A percentile compares a stretch with the other conserved stretches of the same genome.
Evolutionary conservation across 2,888 invertebrate species (phyloP).

Genomic region (Apantesis nais): DNA sequence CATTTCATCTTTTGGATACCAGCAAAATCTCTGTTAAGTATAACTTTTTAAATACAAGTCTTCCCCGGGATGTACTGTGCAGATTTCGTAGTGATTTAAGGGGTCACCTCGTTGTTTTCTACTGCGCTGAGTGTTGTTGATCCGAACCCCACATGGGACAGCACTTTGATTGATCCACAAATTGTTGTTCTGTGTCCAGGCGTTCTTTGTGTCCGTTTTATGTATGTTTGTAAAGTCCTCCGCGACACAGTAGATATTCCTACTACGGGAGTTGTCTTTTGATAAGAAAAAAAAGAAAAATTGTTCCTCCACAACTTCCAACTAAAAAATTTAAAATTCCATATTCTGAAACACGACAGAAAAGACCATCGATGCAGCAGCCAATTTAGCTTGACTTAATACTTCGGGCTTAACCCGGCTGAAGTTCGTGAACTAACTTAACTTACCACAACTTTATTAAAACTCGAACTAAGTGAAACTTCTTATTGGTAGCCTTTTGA

Average conservation of each 20-base stretch:
- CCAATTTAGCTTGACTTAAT: slow-evolving; percentile 54
- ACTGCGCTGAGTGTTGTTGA: too few relatives aligned
- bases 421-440: slow-evolving; percentile 33
- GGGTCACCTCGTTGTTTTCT: too few relatives aligned
- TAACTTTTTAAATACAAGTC: slow-evolving; percentile 13
- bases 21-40: slow-evolving; percentile 11
- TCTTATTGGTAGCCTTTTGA: slow-evolving; percentile 53
- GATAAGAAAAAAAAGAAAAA: too few relatives aligned
- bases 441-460: slow-evolving; percentile 58
- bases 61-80: slow-evolving; percentile 9
- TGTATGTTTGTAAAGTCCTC: too few relatives aligned
- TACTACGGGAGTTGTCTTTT: too few relatives aligned
- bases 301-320: slow-evolving; percentile 16
- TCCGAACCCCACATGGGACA: too few relatives aligned
- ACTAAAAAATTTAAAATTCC: slow-evolving; percentile 27
- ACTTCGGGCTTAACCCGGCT: slow-evolving; percentile 48
- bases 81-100: too few relatives aligned
- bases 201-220: too few relatives aligned
- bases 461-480: slow-evolving; percentile 61
- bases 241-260: too few relatives aligned
- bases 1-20: background rate
- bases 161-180: too few relatives aligned
- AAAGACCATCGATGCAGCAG: slow-evolving; percentile 29
- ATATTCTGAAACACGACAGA: slow-evolving; percentile 21
- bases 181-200: too few relatives aligned